Evolutionary conservation across 2,888 invertebrate genomes (phyloP).

Genomic region (Drosophila barbarae): DNA sequence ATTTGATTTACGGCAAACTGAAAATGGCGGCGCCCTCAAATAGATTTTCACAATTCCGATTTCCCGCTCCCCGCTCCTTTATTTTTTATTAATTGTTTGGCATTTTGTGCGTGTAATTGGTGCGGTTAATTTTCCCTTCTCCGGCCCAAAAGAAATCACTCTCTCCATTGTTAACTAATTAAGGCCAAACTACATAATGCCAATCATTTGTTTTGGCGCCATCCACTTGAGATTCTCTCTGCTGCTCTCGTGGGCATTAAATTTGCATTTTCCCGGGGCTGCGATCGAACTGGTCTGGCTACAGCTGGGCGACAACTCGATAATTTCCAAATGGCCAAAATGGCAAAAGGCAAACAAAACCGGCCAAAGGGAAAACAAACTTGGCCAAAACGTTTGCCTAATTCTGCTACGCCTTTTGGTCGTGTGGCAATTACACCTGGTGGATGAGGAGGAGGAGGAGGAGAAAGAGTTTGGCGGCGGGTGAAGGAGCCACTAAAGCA

Average conservation of each 20-base stretch:
- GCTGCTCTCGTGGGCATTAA: constrained; percentile 6
- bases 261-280: constrained; percentile 36
- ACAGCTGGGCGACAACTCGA: constrained; percentile 56
- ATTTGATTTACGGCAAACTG: constrained; percentile 68
- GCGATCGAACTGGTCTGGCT: constrained; percentile 3
- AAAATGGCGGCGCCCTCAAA: constrained; percentile 45
- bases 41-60: constrained; percentile 50
- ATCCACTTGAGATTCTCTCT: constrained; percentile 29
- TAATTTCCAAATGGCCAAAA: constrained; percentile 58
- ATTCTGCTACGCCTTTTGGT: constrained; percentile 45
- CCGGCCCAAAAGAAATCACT: constrained; percentile 8
- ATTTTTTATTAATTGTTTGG: constrained; percentile 54
- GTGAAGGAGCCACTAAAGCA: constrained; percentile 57
- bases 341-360: constrained; percentile 45
- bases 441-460: neutral
- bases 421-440: constrained; percentile 66
- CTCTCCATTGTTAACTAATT: constrained; percentile 54
- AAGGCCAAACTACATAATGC: constrained; percentile 45
- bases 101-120: constrained; percentile 49
- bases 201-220: constrained; percentile 46
- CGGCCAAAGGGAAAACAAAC: constrained; percentile 32
- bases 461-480: constrained; percentile 7
- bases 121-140: constrained; percentile 45
- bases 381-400: constrained; percentile 45
- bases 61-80: neutral